These are phyloP conservation scores for Lonchura striata DNA, from an alignment of 2,113 vertebrate species.

Conservation along the genomic window DNA sequence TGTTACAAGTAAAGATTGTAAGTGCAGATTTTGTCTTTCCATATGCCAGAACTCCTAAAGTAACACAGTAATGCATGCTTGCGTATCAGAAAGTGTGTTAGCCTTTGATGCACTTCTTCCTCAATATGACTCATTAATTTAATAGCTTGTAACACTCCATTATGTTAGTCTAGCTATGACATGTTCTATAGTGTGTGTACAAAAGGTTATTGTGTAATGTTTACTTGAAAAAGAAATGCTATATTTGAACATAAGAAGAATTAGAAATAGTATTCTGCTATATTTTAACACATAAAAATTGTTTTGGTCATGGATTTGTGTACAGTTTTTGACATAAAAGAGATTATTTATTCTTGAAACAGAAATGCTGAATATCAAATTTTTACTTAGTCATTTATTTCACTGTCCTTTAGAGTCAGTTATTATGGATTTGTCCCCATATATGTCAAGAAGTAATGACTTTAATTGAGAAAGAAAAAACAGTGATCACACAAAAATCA, in stretches of 20 bases:
- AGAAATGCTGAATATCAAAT: not conserved
- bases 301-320: not conserved
- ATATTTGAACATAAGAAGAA: conserved; percentile 5
- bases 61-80: conserved; percentile 2
- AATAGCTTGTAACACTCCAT: conserved; percentile 57
- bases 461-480: not conserved
- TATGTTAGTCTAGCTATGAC: conserved; percentile 48
- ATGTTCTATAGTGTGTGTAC: conserved; percentile 14
- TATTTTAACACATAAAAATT: not conserved
- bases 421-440: not conserved
- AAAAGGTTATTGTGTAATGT: conserved; percentile 22
- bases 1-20: not conserved
- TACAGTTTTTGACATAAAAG: not conserved
- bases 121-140: conserved; percentile 63
- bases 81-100: conserved; percentile 19
- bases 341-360: not conserved
- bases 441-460: not conserved
- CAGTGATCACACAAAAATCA: not conserved
- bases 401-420: not conserved
- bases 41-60: not conserved
- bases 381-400: not conserved
- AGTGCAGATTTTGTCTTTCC: conserved; percentile 12
- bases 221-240: conserved; percentile 1
- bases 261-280: not conserved
- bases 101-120: conserved; percentile 44